phyloP scores from a whole-genome alignment of 2,888 invertebrate species.

The Rhingia rostrata region DNA sequence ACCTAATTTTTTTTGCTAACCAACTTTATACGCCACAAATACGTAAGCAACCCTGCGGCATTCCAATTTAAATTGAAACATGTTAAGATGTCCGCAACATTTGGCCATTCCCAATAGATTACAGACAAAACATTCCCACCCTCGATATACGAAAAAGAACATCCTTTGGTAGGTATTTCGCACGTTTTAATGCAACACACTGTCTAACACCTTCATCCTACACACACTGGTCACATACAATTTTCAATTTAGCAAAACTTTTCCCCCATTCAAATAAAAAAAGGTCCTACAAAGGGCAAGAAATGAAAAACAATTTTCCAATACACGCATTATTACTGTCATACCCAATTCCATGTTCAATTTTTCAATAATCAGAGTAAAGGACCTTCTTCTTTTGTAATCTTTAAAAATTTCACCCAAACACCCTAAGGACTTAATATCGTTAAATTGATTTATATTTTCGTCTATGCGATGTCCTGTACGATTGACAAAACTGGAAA shows the following conservation, averaged over 20 bases:
- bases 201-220: conserved; percentile 33
- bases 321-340: conserved; percentile 65
- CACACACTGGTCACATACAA: background rate
- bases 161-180: conserved; percentile 32
- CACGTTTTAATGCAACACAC: conserved; percentile 23
- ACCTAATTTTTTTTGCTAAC: background rate
- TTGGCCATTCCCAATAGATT: conserved; percentile 62
- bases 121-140: background rate
- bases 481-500: conserved; percentile 51
- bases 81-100: conserved; percentile 71
- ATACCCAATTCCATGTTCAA: conserved; percentile 48
- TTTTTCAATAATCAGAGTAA: conserved; percentile 66
- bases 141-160: conserved; percentile 16
- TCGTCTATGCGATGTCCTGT: conserved; percentile 21
- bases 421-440: conserved; percentile 70
- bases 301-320: conserved; percentile 51
- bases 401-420: conserved; percentile 61
- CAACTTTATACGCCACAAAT: conserved; percentile 5
- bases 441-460: conserved; percentile 67
- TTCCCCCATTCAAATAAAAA: conserved; percentile 13
- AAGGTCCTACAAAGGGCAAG: conserved; percentile 27
- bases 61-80: conserved; percentile 68
- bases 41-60: conserved; percentile 46
- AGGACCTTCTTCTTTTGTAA: conserved; percentile 53
- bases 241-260: conserved; percentile 38